These are phyloP conservation scores for Scotopteryx bipunctaria DNA, from an alignment of 2,888 invertebrate genomes.

Conservation along the genomic window DNA sequence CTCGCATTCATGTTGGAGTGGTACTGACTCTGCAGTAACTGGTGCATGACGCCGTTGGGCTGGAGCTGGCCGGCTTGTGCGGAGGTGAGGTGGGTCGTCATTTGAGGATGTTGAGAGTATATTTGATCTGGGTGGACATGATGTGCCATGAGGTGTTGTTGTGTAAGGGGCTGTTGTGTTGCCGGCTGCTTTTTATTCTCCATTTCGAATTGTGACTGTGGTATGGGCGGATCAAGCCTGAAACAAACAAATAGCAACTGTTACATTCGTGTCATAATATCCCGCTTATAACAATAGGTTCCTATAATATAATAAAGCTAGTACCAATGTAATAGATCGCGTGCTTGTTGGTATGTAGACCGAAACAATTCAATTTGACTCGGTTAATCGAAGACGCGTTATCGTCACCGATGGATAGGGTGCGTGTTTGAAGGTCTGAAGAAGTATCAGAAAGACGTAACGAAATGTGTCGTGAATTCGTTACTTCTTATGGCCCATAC, in stretches of 20 bases:
- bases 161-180: constrained; percentile 82
- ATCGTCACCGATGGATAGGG: constrained; percentile 58
- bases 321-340: constrained; percentile 34
- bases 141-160: constrained; percentile 75
- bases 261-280: constrained; percentile 5
- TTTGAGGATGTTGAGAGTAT: constrained; percentile 74
- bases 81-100: constrained; percentile 64
- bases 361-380: constrained; percentile 58
- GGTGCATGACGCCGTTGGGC: constrained; percentile 83
- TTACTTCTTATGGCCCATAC: constrained; percentile 1
- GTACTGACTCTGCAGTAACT: constrained; percentile 76
- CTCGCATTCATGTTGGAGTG: constrained; percentile 76
- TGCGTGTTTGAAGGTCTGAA: constrained; percentile 20
- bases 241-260: constrained; percentile 53
- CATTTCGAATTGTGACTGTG: constrained; percentile 85
- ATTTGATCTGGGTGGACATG: constrained; percentile 78
- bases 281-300: not conserved
- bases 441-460: constrained; percentile 1
- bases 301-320: constrained; percentile 3
- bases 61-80: constrained; percentile 72
- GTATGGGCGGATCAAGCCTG: constrained; percentile 89
- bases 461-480: constrained; percentile 1
- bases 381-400: constrained; percentile 59
- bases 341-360: constrained; percentile 49
- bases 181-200: constrained; percentile 85